These are phyloP conservation scores for Andinoacara biseriatus DNA, from an alignment of 2,113 vertebrate genomes.

Conservation along the genomic window DNA sequence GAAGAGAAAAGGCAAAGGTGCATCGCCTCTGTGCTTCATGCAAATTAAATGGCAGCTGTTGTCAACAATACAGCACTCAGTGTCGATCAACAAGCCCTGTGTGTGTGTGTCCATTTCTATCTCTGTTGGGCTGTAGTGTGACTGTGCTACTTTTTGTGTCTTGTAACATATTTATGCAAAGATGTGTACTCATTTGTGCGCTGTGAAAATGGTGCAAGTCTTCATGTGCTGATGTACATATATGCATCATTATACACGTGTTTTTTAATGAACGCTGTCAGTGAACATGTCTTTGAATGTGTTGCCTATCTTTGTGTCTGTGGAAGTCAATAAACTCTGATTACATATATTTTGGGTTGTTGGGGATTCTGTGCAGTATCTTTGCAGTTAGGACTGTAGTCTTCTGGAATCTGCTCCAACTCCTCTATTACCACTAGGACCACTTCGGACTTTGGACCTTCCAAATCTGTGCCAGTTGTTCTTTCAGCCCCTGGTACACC, in stretches of 20 bases:
- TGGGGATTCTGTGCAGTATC: too few species aligned
- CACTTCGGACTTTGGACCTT: background rate
- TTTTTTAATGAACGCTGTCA: too few species aligned
- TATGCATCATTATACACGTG: too few species aligned
- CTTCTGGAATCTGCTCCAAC: background rate
- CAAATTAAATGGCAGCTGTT: slow-evolving; percentile 33
- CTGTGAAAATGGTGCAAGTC: background rate
- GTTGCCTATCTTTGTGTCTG: background rate
- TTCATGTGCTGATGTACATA: background rate
- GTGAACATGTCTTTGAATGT: too few species aligned
- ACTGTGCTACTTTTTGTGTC: background rate
- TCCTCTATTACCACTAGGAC: background rate
- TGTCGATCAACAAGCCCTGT: slow-evolving; percentile 42
- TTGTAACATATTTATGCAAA: background rate
- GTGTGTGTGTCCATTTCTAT: background rate
- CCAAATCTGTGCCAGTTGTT: background rate
- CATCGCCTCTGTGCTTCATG: slow-evolving; percentile 35
- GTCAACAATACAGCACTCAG: slow-evolving; percentile 31
- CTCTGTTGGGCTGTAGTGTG: background rate
- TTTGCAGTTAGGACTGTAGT: background rate
- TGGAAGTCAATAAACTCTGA: background rate
- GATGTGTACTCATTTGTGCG: background rate
- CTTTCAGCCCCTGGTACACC: background rate
- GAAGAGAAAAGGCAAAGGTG: slow-evolving; percentile 20
- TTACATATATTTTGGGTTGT: background rate